phyloP scores from a whole-genome alignment of 2,797 vertebrate species.

The Triplophysa bombifrons region DNA sequence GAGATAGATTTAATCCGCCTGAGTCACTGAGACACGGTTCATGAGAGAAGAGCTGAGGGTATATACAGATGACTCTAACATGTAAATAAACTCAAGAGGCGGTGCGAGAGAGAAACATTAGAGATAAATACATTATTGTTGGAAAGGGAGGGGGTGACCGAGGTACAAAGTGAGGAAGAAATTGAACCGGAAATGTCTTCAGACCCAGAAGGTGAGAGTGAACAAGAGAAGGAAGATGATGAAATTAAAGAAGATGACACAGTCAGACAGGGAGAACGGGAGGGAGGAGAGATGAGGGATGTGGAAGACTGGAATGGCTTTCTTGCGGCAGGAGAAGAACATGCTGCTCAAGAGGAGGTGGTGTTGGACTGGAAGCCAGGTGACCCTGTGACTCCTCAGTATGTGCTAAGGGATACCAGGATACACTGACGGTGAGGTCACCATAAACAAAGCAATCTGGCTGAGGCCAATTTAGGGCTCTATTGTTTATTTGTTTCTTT shows the following conservation, averaged over 20 bases:
- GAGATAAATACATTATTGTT: neutral
- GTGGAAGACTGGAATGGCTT: conserved; percentile 65
- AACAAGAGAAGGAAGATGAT: conserved; percentile 19
- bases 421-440: no score
- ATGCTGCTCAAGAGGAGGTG: conserved; percentile 13
- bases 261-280: neutral
- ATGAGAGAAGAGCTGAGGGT: conserved; percentile 28
- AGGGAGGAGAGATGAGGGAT: conserved; percentile 31
- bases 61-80: conserved; percentile 21
- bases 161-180: conserved; percentile 44
- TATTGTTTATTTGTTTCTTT: no score
- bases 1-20: conserved; percentile 66
- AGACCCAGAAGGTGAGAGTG: conserved; percentile 34
- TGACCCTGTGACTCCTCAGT: conserved; percentile 63
- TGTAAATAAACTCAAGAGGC: neutral
- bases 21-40: conserved; percentile 47
- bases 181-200: conserved; percentile 35
- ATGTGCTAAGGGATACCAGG: conserved; percentile 52
- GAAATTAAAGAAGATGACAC: conserved; percentile 14
- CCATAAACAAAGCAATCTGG: no score
- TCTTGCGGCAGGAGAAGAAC: conserved; percentile 42
- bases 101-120: neutral
- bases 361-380: conserved; percentile 55
- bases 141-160: no score
- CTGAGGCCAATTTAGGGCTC: no score